phyloP scores from a whole-genome alignment of 2,888 invertebrate genomes.

The Mesorhabditis sp. region DNA sequence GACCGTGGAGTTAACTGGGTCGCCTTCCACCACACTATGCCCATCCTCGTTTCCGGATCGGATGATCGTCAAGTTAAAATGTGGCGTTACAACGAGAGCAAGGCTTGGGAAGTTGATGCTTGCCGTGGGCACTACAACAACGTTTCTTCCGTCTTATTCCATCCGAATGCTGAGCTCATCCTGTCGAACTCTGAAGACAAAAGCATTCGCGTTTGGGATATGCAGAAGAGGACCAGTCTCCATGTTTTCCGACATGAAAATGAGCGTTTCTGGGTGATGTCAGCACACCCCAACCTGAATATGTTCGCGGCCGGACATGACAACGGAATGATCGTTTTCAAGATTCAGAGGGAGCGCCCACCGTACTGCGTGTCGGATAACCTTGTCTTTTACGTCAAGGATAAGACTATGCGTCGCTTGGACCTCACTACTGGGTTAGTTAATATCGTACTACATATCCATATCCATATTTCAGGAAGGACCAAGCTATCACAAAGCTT shows the following conservation, averaged over 20 bases:
- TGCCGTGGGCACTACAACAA: slow-evolving; percentile 99
- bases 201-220: slow-evolving; percentile 96
- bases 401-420: slow-evolving; percentile 80
- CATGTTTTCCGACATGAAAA: slow-evolving; percentile 86
- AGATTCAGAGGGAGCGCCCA: slow-evolving; percentile 77
- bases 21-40: slow-evolving; percentile 87
- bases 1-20: slow-evolving; percentile 99
- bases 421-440: slow-evolving; percentile 79
- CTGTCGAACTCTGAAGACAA: slow-evolving; percentile 96
- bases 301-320: slow-evolving; percentile 99
- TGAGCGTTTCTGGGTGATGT: slow-evolving; percentile 94
- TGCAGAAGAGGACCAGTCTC: slow-evolving; percentile 85
- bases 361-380: slow-evolving; percentile 91
- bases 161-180: slow-evolving; percentile 88
- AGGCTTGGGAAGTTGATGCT: slow-evolving; percentile 98
- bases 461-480: slow-evolving; percentile 66
- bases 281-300: slow-evolving; percentile 88
- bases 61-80: slow-evolving; percentile 94
- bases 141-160: slow-evolving; percentile 93
- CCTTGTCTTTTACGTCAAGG: slow-evolving; percentile 89
- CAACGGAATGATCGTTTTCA: slow-evolving; percentile 89
- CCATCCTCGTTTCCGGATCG: slow-evolving; percentile 93
- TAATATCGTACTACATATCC: neutral
- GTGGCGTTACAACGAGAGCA: slow-evolving; percentile 72
- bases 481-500: slow-evolving; percentile 85